Evolutionary conservation across 1,140 invertebrate species (phyloP).

Genomic region (Mylabris phalerata): DNA sequence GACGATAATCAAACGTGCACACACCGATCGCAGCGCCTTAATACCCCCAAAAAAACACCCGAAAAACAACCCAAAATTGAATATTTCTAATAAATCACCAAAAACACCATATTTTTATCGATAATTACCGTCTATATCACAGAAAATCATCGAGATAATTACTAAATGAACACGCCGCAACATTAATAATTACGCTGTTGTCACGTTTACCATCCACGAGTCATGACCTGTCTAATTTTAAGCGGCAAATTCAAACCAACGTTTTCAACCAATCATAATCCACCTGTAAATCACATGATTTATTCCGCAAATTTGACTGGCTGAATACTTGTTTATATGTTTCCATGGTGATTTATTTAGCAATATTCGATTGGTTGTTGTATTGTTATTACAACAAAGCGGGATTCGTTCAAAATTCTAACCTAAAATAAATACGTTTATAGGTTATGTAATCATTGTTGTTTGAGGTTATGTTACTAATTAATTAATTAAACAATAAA

Average conservation of each 20-base stretch:
- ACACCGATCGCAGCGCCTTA: neutral
- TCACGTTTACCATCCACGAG: conserved; percentile 9
- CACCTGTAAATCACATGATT: conserved; percentile 11
- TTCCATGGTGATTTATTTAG: conserved; percentile 17
- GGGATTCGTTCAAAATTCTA: conserved; percentile 15
- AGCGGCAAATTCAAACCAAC: conserved; percentile 28
- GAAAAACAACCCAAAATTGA: no score
- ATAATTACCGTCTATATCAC: neutral
- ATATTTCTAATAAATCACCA: no score
- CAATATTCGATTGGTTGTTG: conserved; percentile 8
- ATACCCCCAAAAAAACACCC: neutral
- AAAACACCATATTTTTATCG: no score
- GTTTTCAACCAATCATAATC: conserved; percentile 19
- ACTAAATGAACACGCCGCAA: neutral
- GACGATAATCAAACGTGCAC: neutral
- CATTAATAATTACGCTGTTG: conserved; percentile 15
- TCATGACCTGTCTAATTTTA: neutral
- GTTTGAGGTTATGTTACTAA: neutral
- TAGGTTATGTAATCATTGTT: neutral
- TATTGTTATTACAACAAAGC: conserved; percentile 3
- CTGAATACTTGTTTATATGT: conserved; percentile 21
- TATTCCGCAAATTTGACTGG: conserved; percentile 10
- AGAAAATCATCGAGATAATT: neutral
- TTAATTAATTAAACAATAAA: no score
- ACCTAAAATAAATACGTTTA: neutral